A percentile compares a stretch with the other conserved stretches of the same genome.
These are phyloP conservation scores for Noctua pronuba DNA, from an alignment of 2,888 invertebrate species.

Conservation along the genomic window DNA sequence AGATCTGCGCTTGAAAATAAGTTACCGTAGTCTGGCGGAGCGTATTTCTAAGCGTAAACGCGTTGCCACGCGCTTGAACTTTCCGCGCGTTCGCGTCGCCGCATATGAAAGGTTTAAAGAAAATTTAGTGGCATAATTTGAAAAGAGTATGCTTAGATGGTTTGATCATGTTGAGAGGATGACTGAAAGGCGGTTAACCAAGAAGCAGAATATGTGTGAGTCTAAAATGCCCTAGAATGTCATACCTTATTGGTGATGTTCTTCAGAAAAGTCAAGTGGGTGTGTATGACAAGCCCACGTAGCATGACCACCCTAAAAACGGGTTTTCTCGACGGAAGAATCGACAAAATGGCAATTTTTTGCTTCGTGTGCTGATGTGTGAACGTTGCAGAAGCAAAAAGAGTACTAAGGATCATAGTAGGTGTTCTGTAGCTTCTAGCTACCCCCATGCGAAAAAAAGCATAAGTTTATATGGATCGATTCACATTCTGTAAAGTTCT, in stretches of 20 bases:
- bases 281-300: too few species aligned
- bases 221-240: too few species aligned
- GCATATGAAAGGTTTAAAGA: neutral
- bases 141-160: neutral
- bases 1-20: neutral
- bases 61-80: neutral
- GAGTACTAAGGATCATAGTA: neutral
- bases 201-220: neutral
- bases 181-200: neutral
- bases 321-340: too few species aligned
- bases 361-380: too few species aligned
- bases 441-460: neutral
- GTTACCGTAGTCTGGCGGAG: neutral
- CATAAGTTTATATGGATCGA: neutral
- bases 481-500: neutral
- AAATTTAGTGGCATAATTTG: neutral
- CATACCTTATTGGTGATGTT: neutral
- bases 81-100: neutral
- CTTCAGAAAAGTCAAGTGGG: neutral
- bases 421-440: neutral
- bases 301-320: too few species aligned
- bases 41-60: neutral
- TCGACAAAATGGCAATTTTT: too few species aligned
- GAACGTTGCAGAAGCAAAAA: too few species aligned
- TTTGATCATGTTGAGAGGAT: neutral